Evolutionary conservation across 1,140 invertebrate species (phyloP), one percentile per base, ranked within the genome.

Genomic region (Triops longicaudatus): DNA sequence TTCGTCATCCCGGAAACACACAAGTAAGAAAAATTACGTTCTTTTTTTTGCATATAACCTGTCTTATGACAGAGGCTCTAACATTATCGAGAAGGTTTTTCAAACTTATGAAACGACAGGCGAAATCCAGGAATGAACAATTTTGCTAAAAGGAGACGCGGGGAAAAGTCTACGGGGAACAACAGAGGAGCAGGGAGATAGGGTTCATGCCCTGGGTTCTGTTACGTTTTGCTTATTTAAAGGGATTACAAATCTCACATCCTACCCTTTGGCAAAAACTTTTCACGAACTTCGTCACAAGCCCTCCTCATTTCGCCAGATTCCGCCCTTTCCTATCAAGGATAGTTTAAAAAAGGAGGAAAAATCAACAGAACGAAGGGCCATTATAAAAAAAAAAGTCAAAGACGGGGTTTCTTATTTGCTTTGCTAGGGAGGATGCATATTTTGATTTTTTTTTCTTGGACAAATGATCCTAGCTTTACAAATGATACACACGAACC

Each of bases 381-480:
- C 14, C 22, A 63, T 17, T 63, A 63, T 22, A 5, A 14, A 63
- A 63, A 10, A 44, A 63, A 4, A n/a, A 17, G 14, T 22, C 50
- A 14, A n/a, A 17, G 50, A 63, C n/a, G 17, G 14, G 14, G 14
- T 63, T 72, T 42, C 26, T 17, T n/a, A 12, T 75, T 43, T 27
- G 22, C 9, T 63, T 63, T 26, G 11, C 50, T 63, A 63, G 50
- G 50, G 9, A 43, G 74, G n/a, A 63, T 43, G 42, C 42, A 75
- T 43, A 28, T 44, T 43, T 75, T 44, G 74, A 63, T 75, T 44
- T 44, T 43, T 37, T 37, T 37, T 37, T 7, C 74, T 75, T 63
- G 42, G 22, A 43, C 63, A 43, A 28, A 43, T 26, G 42, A 26
- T 63, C 50, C 50, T 44, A 43, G 26, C 42, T 31, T 26, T 43